Conservation (phyloP, 2,888 invertebrate genomes). For the Tromatobia lineatoria region DNA sequence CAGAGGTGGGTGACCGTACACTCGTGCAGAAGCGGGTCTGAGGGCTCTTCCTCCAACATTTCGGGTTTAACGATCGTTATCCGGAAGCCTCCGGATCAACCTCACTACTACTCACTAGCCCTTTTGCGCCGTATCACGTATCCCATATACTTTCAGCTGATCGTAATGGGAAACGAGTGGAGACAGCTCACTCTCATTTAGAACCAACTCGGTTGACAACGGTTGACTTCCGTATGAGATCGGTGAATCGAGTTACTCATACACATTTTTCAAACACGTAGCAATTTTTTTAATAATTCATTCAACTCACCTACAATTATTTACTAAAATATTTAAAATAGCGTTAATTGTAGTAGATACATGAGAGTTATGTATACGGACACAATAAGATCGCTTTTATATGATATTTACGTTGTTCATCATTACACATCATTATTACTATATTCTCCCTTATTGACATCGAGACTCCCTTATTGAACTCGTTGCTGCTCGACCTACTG, state of each 20-base stretch:
- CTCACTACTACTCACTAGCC: conserved; percentile 11
- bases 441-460: neutral
- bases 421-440: neutral
- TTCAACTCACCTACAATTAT: neutral
- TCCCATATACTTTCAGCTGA: conserved; percentile 6
- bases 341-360: neutral
- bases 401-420: neutral
- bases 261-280: neutral
- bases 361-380: too few species aligned
- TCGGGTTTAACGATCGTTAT: conserved; percentile 71
- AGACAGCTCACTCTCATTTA: conserved; percentile 4
- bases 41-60: conserved; percentile 46
- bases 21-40: conserved; percentile 11
- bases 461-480: too few species aligned
- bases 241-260: neutral
- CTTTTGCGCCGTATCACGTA: neutral
- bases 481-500: too few species aligned
- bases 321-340: neutral
- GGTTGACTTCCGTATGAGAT: neutral
- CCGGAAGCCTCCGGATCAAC: conserved; percentile 47
- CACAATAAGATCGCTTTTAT: neutral
- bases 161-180: neutral
- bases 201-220: conserved; percentile 1
- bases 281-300: neutral
- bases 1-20: conserved; percentile 45